phyloP scores from a whole-genome alignment of 2,888 invertebrate genomes.

The Leptothorax acervorum region DNA sequence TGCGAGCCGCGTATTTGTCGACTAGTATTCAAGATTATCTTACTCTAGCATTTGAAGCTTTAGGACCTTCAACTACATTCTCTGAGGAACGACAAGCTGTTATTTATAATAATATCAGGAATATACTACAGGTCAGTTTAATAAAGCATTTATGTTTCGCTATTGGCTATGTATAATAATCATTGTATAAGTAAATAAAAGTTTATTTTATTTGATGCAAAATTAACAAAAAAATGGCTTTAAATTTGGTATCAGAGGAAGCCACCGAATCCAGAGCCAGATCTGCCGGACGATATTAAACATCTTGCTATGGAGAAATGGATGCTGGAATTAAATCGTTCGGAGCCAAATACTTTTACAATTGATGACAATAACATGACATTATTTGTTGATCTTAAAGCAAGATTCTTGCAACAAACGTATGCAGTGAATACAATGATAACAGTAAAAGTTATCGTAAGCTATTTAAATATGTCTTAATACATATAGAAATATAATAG shows the following conservation, averaged over 20 bases:
- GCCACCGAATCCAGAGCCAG: slow-evolving; percentile 88
- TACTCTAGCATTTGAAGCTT: slow-evolving; percentile 90
- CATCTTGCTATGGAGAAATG: slow-evolving; percentile 88
- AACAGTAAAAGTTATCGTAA: slow-evolving; percentile 90
- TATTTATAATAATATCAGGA: slow-evolving; percentile 92
- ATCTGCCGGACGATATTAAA: slow-evolving; percentile 87
- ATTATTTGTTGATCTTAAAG: slow-evolving; percentile 93
- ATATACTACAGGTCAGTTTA: slow-evolving; percentile 89
- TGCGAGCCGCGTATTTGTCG: slow-evolving; percentile 94
- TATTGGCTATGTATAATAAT: not conserved
- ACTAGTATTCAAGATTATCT: slow-evolving; percentile 93
- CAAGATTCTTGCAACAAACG: slow-evolving; percentile 90
- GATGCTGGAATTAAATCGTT: slow-evolving; percentile 86
- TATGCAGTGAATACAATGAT: slow-evolving; percentile 92
- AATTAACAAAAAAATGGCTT: not conserved
- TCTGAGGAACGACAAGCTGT: slow-evolving; percentile 89
- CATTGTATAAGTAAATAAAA: not conserved
- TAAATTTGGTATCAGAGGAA: slow-evolving; percentile 84
- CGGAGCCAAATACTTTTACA: slow-evolving; percentile 87
- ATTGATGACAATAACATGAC: slow-evolving; percentile 93
- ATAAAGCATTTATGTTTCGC: not conserved
- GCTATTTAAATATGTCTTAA: slow-evolving; percentile 82
- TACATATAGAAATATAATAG: not conserved
- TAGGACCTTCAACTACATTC: slow-evolving; percentile 88
- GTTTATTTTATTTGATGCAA: not conserved